phyloP scores from a whole-genome alignment of 2,113 vertebrate species.

The Mustelus asterias region DNA sequence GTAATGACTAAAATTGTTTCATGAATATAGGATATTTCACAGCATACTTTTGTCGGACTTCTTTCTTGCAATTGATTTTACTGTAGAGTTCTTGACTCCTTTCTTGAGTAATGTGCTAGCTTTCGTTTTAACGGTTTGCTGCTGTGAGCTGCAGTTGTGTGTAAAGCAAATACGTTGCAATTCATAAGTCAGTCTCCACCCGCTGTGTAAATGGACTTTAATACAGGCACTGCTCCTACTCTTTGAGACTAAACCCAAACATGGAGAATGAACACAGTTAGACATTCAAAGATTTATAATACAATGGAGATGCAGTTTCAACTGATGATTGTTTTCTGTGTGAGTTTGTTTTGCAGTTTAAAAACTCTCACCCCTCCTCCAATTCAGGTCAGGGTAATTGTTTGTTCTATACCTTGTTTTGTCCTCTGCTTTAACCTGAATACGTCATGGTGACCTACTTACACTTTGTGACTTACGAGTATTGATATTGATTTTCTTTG shows the following conservation, averaged over 20 bases:
- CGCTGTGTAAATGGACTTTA: not conserved
- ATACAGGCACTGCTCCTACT: not conserved
- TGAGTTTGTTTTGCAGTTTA: not conserved
- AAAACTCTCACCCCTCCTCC: not conserved
- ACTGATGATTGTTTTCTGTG: not conserved
- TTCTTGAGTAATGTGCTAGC: not conserved
- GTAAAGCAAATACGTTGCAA: constrained; percentile 16
- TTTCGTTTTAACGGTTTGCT: not conserved
- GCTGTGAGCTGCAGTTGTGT: not conserved
- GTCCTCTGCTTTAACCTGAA: not conserved
- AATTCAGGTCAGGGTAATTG: not conserved
- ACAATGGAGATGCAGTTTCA: not conserved
- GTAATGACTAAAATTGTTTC: not conserved
- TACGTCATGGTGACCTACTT: not conserved
- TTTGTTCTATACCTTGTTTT: not conserved
- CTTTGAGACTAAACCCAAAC: not conserved
- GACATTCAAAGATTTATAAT: not conserved
- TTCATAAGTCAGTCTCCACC: not conserved
- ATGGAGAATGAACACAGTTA: not conserved
- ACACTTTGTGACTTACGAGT: not conserved
- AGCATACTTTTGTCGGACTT: not conserved
- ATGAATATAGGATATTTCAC: not conserved
- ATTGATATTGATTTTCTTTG: not conserved
- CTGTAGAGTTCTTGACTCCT: not conserved
- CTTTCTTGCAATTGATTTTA: not conserved